A percentile compares a stretch with the other conserved stretches of the same genome.
These are phyloP conservation scores for Drosophila picticornis DNA, from an alignment of 2,888 invertebrate species.

Conservation along the genomic window DNA sequence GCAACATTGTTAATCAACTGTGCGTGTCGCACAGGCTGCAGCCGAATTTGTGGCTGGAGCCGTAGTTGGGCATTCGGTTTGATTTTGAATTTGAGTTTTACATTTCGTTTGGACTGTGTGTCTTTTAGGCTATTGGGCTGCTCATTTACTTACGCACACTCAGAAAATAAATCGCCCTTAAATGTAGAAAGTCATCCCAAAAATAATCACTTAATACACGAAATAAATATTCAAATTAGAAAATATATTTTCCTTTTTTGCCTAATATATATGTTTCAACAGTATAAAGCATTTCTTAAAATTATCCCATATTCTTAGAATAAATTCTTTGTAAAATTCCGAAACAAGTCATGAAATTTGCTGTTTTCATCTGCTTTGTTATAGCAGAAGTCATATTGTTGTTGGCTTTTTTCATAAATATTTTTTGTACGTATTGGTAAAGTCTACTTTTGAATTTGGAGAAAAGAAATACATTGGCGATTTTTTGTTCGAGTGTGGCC, in stretches of 20 bases:
- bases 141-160: slow-evolving; percentile 3
- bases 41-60: slow-evolving; percentile 33
- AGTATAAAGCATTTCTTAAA: not conserved
- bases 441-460: not conserved
- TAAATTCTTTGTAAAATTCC: not conserved
- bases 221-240: not conserved
- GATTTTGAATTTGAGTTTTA: slow-evolving; percentile 17
- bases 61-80: slow-evolving; percentile 16
- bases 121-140: not conserved
- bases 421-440: not conserved
- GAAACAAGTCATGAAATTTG: too few relatives aligned
- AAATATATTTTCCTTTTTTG: not conserved
- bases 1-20: slow-evolving; percentile 78
- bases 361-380: not conserved
- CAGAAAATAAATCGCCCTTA: not conserved
- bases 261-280: not conserved
- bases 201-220: not conserved
- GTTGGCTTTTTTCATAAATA: not conserved
- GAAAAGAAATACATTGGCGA: not conserved
- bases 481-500: not conserved
- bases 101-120: not conserved
- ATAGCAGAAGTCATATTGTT: not conserved
- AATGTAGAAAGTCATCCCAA: not conserved
- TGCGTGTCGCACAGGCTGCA: slow-evolving; percentile 70
- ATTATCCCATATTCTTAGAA: not conserved